Evolutionary conservation across 2,113 vertebrate species (phyloP).

Genomic region (Benitochromis conjunctus): DNA sequence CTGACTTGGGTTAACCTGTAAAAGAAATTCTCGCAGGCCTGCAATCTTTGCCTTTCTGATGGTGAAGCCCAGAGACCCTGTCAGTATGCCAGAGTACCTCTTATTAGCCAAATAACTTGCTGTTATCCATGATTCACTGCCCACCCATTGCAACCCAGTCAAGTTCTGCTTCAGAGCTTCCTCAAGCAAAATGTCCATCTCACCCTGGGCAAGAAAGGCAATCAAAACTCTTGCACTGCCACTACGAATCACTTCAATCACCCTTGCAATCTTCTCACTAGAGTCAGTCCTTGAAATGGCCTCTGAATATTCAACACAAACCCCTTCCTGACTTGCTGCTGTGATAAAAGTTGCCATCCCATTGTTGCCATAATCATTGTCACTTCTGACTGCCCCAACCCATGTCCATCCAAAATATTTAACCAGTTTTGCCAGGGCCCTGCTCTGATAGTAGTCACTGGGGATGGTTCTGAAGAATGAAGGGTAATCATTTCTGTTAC

Average conservation of each 20-base stretch:
- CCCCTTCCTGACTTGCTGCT: slow-evolving; percentile 60
- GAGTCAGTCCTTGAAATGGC: slow-evolving; percentile 66
- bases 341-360: slow-evolving; percentile 72
- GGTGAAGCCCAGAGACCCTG: slow-evolving; percentile 69
- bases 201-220: slow-evolving; percentile 68
- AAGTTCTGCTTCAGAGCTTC: slow-evolving; percentile 70
- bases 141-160: slow-evolving; percentile 73
- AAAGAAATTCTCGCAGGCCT: slow-evolving; percentile 68
- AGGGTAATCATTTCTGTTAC: slow-evolving; percentile 70
- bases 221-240: slow-evolving; percentile 70
- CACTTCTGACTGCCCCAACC: slow-evolving; percentile 74
- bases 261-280: slow-evolving; percentile 49
- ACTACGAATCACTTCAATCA: slow-evolving; percentile 57
- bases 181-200: slow-evolving; percentile 69
- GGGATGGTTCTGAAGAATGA: slow-evolving; percentile 79
- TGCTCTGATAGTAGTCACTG: slow-evolving; percentile 75
- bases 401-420: slow-evolving; percentile 77
- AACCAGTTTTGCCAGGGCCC: slow-evolving; percentile 71
- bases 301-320: slow-evolving; percentile 75
- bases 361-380: slow-evolving; percentile 76
- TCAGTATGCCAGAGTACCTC: slow-evolving; percentile 52
- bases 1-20: slow-evolving; percentile 61
- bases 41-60: slow-evolving; percentile 64
- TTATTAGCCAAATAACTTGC: slow-evolving; percentile 50
- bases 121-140: slow-evolving; percentile 78